Evolutionary conservation across 2,888 invertebrate species (phyloP).

Genomic region (Tigriopus californicus): DNA sequence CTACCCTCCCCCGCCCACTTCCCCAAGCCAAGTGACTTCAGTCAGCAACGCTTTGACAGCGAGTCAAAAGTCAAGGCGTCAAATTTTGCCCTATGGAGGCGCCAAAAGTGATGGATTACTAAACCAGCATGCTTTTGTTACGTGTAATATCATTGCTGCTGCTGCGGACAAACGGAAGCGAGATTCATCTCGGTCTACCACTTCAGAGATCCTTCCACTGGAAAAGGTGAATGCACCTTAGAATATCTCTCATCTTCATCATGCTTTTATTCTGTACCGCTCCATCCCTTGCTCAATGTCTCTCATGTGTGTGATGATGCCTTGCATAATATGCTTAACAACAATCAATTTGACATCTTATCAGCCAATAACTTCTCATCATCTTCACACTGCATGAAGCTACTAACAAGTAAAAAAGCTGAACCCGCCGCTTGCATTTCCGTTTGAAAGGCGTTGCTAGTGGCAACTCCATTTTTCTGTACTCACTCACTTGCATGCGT

Average conservation of each 20-base stretch:
- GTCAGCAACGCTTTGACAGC: no score
- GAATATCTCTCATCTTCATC: not conserved
- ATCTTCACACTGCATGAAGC: not conserved
- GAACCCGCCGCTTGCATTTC: not conserved
- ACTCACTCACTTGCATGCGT: not conserved
- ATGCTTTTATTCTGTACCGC: not conserved
- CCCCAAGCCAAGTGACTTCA: no score
- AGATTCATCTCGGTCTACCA: slow-evolving; percentile 7
- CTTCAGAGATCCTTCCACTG: slow-evolving; percentile 6
- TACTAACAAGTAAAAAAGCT: not conserved
- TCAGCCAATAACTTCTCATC: not conserved
- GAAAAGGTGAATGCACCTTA: slow-evolving; percentile 12
- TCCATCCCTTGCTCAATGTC: not conserved
- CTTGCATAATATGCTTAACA: not conserved
- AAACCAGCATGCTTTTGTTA: slow-evolving; percentile 15
- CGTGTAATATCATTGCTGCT: slow-evolving; percentile 15
- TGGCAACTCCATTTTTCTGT: not conserved
- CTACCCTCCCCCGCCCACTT: not conserved
- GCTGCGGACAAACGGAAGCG: slow-evolving; percentile 13
- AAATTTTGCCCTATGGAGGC: slow-evolving; percentile 13
- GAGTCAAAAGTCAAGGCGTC: slow-evolving; percentile 4
- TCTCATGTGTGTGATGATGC: not conserved
- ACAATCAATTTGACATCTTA: not conserved
- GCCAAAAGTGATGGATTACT: slow-evolving; percentile 15
- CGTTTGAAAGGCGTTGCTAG: not conserved